Percentiles rank a stretch among this genome's conserved stretches.
Conservation (phyloP, 2,113 vertebrate species). For the Otis tarda region DNA sequence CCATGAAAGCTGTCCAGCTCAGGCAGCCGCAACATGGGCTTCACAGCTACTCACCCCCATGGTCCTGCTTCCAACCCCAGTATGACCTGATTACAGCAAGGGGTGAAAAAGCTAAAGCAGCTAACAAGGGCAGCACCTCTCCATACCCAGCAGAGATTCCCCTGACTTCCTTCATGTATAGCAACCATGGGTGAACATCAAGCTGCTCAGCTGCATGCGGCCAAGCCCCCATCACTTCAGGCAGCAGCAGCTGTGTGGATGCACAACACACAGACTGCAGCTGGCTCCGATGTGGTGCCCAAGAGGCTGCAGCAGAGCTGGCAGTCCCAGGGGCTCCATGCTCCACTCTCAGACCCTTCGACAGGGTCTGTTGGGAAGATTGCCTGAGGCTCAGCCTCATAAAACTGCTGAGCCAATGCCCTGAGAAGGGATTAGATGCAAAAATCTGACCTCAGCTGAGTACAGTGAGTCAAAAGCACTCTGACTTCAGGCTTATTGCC, state of each 20-base stretch:
- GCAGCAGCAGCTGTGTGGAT: neutral
- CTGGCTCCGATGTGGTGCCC: rapidly evolving
- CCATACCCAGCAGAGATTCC: neutral
- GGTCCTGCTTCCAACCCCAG: neutral
- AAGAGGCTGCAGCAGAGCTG: neutral
- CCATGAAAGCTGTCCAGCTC: rapidly evolving
- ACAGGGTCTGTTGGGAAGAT: neutral
- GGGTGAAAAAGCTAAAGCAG: neutral
- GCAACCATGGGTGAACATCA: rapidly evolving
- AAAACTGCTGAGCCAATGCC: neutral
- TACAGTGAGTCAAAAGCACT: neutral
- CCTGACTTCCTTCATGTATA: rapidly evolving
- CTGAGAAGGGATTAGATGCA: neutral
- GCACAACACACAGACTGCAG: rapidly evolving
- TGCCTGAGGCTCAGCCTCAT: neutral
- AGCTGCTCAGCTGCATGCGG: rapidly evolving
- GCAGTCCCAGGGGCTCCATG: neutral
- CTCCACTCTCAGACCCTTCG: neutral
- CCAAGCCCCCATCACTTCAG: rapidly evolving
- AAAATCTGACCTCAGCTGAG: slow-evolving; percentile 4
- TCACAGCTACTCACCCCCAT: neutral
- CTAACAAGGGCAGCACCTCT: neutral
- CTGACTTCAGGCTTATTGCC: slow-evolving; percentile 18
- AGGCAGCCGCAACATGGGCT: rapidly evolving
- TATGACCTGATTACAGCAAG: neutral